Evolutionary conservation across 2,113 vertebrate genomes (phyloP).

Genomic region (Ariopsis seemanni): DNA sequence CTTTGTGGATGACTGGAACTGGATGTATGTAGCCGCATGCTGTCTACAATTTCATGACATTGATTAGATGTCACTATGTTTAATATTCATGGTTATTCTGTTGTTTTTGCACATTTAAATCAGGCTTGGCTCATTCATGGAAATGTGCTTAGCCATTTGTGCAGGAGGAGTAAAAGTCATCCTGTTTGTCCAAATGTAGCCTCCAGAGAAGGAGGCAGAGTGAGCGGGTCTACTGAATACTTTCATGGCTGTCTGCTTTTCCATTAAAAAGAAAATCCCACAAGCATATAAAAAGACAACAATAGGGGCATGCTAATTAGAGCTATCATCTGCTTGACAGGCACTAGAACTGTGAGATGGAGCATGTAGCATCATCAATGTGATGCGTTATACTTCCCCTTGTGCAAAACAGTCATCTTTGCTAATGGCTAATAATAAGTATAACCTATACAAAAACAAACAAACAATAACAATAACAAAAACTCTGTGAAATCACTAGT

Average conservation of each 20-base stretch:
- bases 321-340: constrained; percentile 56
- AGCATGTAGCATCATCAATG: constrained; percentile 24
- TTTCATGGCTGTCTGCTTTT: constrained; percentile 66
- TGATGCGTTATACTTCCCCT: constrained; percentile 31
- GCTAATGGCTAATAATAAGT: not conserved
- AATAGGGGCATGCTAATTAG: constrained; percentile 68
- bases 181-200: constrained; percentile 47
- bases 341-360: constrained; percentile 37
- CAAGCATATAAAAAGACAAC: constrained; percentile 57
- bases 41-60: not conserved
- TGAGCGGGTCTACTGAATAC: constrained; percentile 32
- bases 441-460: not conserved
- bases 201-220: constrained; percentile 33
- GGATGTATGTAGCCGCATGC: not conserved
- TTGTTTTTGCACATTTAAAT: constrained; percentile 21
- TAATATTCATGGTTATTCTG: constrained; percentile 16
- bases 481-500: no score
- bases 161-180: constrained; percentile 40
- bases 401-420: constrained; percentile 21
- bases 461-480: not conserved
- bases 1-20: not conserved
- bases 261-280: constrained; percentile 49
- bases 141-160: constrained; percentile 46
- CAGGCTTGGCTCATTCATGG: constrained; percentile 33
- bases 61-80: constrained; percentile 3